A percentile compares a stretch with the other conserved stretches of the same genome.
These are phyloP conservation scores for Autographa pulchrina DNA, from an alignment of 2,888 invertebrate genomes.

Conservation along the genomic window DNA sequence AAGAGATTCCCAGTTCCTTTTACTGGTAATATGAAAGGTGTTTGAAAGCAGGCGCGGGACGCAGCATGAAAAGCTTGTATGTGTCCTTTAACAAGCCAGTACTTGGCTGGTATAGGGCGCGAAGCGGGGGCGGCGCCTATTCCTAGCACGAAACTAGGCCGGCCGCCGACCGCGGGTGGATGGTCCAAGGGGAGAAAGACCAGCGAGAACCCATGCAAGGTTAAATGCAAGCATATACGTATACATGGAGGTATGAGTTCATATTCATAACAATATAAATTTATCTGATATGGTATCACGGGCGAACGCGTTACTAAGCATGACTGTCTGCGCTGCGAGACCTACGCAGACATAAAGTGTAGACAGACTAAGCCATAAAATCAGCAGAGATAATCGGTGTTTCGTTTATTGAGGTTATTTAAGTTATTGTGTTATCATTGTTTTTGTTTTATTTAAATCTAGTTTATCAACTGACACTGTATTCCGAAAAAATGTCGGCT, in stretches of 20 bases:
- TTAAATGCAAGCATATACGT: background rate
- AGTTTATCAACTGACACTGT: background rate
- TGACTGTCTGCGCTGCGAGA: background rate
- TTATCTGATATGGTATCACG: background rate
- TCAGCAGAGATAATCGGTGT: background rate
- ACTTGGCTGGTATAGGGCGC: constrained; percentile 82
- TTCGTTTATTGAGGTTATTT: constrained; percentile 2
- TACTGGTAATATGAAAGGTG: constrained; percentile 51
- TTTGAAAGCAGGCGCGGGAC: constrained; percentile 63
- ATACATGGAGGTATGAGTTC: background rate
- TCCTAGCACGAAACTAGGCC: constrained; percentile 88
- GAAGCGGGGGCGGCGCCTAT: constrained; percentile 87
- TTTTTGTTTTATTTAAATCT: background rate
- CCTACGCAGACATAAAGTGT: background rate
- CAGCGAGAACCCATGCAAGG: constrained; percentile 26
- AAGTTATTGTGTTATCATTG: background rate
- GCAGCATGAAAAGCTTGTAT: constrained; percentile 68
- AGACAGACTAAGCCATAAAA: background rate
- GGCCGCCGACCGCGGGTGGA: constrained; percentile 83
- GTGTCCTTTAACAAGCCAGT: constrained; percentile 83
- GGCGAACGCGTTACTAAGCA: background rate
- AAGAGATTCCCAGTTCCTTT: constrained; percentile 42
- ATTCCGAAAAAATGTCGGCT: background rate
- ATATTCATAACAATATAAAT: background rate
- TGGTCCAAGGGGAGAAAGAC: constrained; percentile 54